Evolutionary conservation across 2,797 vertebrate genomes (phyloP).

Genomic region (Rhinatrema bivittatum): DNA sequence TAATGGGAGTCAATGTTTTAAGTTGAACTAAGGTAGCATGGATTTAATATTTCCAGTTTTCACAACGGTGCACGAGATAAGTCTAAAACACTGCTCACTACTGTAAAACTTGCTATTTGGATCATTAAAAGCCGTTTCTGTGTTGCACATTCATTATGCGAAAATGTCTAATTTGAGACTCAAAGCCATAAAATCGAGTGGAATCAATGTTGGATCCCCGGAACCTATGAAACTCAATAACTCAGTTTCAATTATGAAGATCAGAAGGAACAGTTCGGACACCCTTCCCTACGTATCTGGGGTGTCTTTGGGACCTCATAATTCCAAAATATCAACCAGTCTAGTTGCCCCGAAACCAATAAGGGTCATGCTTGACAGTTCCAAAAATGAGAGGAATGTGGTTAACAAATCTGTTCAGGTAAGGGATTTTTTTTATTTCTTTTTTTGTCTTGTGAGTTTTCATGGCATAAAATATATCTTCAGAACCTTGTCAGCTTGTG

Average conservation of each 20-base stretch:
- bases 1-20: no score
- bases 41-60: no score
- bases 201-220: background rate
- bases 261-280: background rate
- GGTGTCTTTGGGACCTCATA: conserved; percentile 3
- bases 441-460: background rate
- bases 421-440: background rate
- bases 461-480: no score
- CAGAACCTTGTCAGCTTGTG: no score
- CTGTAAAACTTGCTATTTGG: no score
- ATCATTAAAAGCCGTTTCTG: no score
- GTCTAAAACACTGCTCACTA: no score
- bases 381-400: background rate
- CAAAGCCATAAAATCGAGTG: background rate
- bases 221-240: background rate
- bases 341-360: background rate
- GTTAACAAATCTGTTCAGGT: conserved; percentile 10
- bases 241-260: background rate
- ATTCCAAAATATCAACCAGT: background rate
- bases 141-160: no score
- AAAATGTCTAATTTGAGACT: no score
- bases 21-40: no score
- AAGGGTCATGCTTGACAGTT: background rate
- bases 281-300: background rate
- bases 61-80: no score